Evolutionary conservation across 2,888 invertebrate genomes (phyloP).

Genomic region (Dryadula phaetusa): DNA sequence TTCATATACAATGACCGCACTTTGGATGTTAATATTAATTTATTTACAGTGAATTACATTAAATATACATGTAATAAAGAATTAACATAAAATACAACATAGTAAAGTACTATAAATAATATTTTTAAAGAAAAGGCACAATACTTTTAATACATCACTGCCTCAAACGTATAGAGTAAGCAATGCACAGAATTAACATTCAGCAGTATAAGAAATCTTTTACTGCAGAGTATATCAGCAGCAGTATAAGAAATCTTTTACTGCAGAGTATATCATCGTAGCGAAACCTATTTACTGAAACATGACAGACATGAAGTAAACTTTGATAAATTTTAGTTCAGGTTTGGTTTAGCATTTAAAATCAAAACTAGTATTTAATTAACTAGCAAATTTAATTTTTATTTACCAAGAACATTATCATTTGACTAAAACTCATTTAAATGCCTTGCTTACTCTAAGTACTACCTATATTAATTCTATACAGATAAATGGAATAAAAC

Average conservation of each 20-base stretch:
- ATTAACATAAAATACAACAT: slow-evolving; percentile 45
- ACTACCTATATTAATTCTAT: background rate
- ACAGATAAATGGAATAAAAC: slow-evolving; percentile 13
- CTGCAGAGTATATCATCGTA: too few species aligned
- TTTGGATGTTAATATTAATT: slow-evolving; percentile 45
- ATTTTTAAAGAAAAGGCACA: slow-evolving; percentile 38
- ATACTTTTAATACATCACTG: slow-evolving; percentile 29
- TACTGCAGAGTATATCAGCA: background rate
- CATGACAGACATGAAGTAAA: too few species aligned
- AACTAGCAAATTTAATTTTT: too few species aligned
- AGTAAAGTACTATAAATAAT: slow-evolving; percentile 33
- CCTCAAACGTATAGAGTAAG: slow-evolving; percentile 12
- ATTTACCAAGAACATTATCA: background rate
- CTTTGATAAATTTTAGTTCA: too few species aligned
- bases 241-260: too few species aligned
- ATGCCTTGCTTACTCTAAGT: slow-evolving; percentile 20
- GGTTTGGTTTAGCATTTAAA: background rate
- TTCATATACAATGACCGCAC: slow-evolving; percentile 61
- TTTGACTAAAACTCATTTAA: background rate
- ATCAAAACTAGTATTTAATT: too few species aligned
- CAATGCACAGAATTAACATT: slow-evolving; percentile 1
- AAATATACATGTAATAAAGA: slow-evolving; percentile 24
- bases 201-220: background rate
- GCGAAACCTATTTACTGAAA: too few species aligned
- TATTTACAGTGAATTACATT: slow-evolving; percentile 55